Evolutionary conservation across 2,888 invertebrate genomes (phyloP), one percentile per base, ranked within the genome.

Genomic region (Cheilosia urbana): DNA sequence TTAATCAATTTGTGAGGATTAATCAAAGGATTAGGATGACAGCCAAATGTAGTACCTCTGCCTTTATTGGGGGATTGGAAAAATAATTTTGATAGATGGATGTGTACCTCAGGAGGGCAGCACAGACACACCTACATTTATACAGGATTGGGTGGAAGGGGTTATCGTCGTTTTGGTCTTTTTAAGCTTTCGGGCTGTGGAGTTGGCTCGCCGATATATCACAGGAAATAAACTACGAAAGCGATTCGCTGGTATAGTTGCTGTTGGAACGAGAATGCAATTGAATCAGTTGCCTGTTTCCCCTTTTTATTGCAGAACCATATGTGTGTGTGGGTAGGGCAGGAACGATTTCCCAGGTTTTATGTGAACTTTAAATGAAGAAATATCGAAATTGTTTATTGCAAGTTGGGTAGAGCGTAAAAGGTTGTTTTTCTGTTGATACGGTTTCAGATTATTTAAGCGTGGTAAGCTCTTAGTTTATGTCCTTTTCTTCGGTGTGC

Each of bases 21-120:
- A 73, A 79, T 83, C 78, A 83, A 83, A 79, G 73, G 83, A 79
- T 83, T 79, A 51, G 49, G 58, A 60, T 68, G 77, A 72, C 76
- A 66, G 65, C 27, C 40, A 51, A 58, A 77, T 65, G 27, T 40
- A 34, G 51, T 40, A 24, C 13, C 2, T 45, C 1, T 30, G 11
- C 30, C 9, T 11, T 15, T 42, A 3, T 7, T 6, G 37, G 9
- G 34, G 24, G 15, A 11, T 7, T 57, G 19, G 55, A 15, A 42
- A 71, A 62, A 83, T 78, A 68, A 78, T 66, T 78, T 78, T 66
- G 62, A 83, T 62, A 66, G 40, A 83, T 71, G 66, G n/a, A 45
- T 51, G 55, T 51, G 47, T 58, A 51, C 60, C 71, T 21, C 82
- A 77, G 77, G 71, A 77, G 66, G 72, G 55, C 40, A 53, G 53